These are phyloP conservation scores for Diloba caeruleocephala DNA, from an alignment of 2,888 invertebrate genomes.

Conservation along the genomic window DNA sequence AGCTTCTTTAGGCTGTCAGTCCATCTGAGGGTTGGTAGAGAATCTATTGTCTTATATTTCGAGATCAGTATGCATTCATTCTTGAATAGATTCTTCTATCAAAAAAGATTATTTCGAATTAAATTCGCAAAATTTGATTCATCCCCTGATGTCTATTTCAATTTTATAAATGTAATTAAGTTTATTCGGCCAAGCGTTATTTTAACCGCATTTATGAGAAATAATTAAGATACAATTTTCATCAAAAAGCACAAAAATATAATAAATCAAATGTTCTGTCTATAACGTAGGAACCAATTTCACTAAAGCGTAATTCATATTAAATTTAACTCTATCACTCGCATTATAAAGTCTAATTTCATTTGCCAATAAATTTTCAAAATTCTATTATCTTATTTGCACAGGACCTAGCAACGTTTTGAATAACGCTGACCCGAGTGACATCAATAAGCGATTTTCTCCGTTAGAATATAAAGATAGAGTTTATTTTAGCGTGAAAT, in stretches of 20 bases:
- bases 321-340: conserved; percentile 30
- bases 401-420: conserved; percentile 59
- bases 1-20: no score
- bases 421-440: conserved; percentile 59
- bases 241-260: conserved; percentile 47
- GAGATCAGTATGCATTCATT: no score
- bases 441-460: conserved; percentile 17
- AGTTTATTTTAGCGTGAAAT: conserved; percentile 25
- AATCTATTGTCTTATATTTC: no score
- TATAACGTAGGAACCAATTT: conserved; percentile 36
- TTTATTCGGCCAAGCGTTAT: conserved; percentile 12
- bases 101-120: no score
- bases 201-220: conserved; percentile 23
- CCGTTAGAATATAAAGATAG: conserved; percentile 7
- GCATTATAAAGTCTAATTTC: conserved; percentile 36
- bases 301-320: conserved; percentile 11
- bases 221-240: conserved; percentile 41
- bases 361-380: conserved; percentile 44
- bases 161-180: conserved; percentile 31
- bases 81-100: no score
- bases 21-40: no score
- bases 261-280: conserved; percentile 43
- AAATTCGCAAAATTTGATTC: no score
- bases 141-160: conserved; percentile 8
- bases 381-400: conserved; percentile 75